phyloP scores from a whole-genome alignment of 2,888 invertebrate species.

The Parochlus steinenii region DNA sequence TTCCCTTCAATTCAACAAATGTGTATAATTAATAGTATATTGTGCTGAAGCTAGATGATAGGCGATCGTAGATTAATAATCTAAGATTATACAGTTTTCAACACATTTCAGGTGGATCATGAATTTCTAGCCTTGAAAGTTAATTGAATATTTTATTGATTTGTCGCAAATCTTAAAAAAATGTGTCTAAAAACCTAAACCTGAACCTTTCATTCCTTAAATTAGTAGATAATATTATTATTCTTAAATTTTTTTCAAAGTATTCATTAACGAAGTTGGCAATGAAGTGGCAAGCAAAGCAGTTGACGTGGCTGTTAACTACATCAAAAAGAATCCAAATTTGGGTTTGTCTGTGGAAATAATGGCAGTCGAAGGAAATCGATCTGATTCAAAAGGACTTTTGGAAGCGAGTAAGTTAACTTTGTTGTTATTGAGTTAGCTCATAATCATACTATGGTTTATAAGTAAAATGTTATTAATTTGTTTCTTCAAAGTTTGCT shows the following conservation, averaged over 20 bases:
- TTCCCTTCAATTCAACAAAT: too few relatives aligned
- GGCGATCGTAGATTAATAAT: too few relatives aligned
- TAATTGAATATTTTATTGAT: too few relatives aligned
- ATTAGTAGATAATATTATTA: neutral
- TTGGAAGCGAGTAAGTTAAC: conserved; percentile 47
- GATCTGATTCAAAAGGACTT: conserved; percentile 52
- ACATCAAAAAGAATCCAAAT: conserved; percentile 49
- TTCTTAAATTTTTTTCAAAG: conserved; percentile 26
- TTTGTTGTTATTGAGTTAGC: too few relatives aligned
- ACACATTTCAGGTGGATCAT: too few relatives aligned
- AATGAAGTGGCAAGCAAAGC: conserved; percentile 54
- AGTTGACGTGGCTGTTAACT: conserved; percentile 52
- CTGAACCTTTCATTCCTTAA: neutral
- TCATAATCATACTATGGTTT: too few relatives aligned
- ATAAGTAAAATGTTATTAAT: conserved; percentile 5
- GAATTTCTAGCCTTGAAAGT: too few relatives aligned
- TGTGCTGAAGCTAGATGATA: too few relatives aligned
- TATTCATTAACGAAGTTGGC: conserved; percentile 57
- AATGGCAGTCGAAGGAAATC: conserved; percentile 46
- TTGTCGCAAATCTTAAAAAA: neutral
- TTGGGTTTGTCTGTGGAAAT: conserved; percentile 45
- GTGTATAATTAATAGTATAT: too few relatives aligned
- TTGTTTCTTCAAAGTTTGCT: conserved; percentile 41
- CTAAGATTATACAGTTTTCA: too few relatives aligned
- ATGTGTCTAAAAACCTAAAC: neutral